These are phyloP conservation scores for Conus betulinus DNA, from an alignment of 1,140 invertebrate genomes.

Conservation along the genomic window DNA sequence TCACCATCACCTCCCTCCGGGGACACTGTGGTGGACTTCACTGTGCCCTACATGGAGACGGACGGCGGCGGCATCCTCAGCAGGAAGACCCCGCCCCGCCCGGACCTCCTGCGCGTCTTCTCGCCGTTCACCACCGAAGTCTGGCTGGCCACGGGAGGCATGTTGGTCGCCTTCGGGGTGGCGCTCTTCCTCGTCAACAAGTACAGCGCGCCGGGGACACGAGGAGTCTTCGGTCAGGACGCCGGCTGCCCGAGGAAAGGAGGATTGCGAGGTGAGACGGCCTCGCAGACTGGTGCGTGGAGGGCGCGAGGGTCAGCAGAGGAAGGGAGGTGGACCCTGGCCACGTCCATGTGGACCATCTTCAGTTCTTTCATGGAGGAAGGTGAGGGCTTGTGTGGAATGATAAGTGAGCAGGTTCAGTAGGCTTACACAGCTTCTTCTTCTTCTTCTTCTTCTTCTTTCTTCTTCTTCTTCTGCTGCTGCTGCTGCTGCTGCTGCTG, in stretches of 20 bases:
- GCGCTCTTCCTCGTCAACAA: conserved; percentile 43
- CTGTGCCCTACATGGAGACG: conserved; percentile 55
- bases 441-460: too few species aligned
- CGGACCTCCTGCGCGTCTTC: conserved; percentile 49
- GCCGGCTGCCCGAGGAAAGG: not conserved
- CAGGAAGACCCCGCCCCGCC: conserved; percentile 36
- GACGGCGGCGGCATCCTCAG: conserved; percentile 59
- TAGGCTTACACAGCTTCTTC: too few species aligned
- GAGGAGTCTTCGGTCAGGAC: not conserved
- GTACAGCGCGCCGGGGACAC: conserved; percentile 28
- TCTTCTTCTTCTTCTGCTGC: too few species aligned
- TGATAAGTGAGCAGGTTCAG: too few species aligned
- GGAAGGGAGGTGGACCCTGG: not conserved
- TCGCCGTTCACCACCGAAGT: conserved; percentile 39
- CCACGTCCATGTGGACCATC: conserved; percentile 11
- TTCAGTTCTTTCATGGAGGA: conserved; percentile 7
- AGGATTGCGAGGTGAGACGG: not conserved
- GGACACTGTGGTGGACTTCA: conserved; percentile 61
- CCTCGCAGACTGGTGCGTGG: not conserved
- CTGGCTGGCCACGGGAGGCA: not conserved
- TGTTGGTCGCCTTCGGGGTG: not conserved
- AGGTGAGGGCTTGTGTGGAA: not conserved
- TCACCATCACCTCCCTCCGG: conserved; percentile 60
- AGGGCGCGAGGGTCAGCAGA: not conserved
- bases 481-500: too few species aligned